phyloP scores from a whole-genome alignment of 1,140 invertebrate genomes.

The Artemia franciscana region DNA sequence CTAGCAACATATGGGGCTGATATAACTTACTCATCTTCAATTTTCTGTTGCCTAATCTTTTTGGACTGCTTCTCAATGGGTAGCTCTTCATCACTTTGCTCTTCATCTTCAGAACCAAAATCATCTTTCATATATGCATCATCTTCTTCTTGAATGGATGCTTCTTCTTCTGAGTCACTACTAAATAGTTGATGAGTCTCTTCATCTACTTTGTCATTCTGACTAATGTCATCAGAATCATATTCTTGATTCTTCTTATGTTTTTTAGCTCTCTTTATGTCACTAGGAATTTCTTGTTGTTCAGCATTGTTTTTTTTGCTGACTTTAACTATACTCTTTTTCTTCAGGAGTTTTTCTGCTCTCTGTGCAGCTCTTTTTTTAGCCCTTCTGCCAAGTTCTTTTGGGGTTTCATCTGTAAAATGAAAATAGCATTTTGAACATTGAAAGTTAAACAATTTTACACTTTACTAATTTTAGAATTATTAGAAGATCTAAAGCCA shows the following conservation, averaged over 20 bases:
- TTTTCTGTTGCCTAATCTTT: conserved; percentile 47
- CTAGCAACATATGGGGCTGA: too few species aligned
- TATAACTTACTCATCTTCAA: conserved; percentile 28
- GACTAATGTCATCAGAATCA: conserved; percentile 20
- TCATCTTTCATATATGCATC: conserved; percentile 22
- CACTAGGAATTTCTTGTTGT: background rate
- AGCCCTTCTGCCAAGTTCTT: conserved; percentile 8
- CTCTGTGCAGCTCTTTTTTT: conserved; percentile 8
- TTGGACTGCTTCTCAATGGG: conserved; percentile 68
- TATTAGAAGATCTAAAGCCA: conserved; percentile 3
- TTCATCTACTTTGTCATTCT: conserved; percentile 13
- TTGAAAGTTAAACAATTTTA: conserved; percentile 10
- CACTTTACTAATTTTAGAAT: conserved; percentile 4
- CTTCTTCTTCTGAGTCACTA: conserved; percentile 8
- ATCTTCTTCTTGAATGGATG: conserved; percentile 12
- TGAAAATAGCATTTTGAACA: conserved; percentile 5
- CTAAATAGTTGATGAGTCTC: conserved; percentile 15
- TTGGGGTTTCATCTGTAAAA: conserved; percentile 14
- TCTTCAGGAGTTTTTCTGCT: background rate
- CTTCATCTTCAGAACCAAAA: conserved; percentile 21
- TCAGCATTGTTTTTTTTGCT: background rate
- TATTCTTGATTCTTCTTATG: conserved; percentile 23
- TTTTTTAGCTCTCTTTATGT: conserved; percentile 11
- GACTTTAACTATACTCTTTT: background rate
- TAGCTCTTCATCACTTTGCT: conserved; percentile 34